Evolutionary conservation across 2,888 invertebrate genomes (phyloP).

Genomic region (Athalia circularis): DNA sequence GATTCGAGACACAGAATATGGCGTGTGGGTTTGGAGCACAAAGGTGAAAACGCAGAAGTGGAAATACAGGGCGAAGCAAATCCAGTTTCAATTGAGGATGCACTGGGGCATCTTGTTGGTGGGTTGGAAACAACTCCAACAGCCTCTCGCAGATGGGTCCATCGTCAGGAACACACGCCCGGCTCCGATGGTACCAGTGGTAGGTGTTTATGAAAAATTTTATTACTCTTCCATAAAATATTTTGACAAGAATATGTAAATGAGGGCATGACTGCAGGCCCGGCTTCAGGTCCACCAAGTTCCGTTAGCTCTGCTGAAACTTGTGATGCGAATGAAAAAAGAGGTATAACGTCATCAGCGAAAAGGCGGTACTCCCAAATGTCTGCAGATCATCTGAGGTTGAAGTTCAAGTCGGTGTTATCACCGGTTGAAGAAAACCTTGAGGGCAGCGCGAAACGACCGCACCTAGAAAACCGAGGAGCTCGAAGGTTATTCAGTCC

Average conservation of each 20-base stretch:
- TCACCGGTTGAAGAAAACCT: slow-evolving; percentile 69
- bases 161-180: slow-evolving; percentile 61
- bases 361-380: slow-evolving; percentile 65
- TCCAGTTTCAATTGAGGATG: slow-evolving; percentile 62
- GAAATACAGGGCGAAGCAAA: slow-evolving; percentile 76
- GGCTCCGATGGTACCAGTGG: slow-evolving; percentile 58
- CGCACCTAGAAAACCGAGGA: slow-evolving; percentile 71
- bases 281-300: slow-evolving; percentile 29
- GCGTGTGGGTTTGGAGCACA: slow-evolving; percentile 79
- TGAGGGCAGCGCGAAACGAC: slow-evolving; percentile 71
- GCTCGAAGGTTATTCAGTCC: slow-evolving; percentile 76
- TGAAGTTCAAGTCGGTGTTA: slow-evolving; percentile 63
- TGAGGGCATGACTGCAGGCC: slow-evolving; percentile 12
- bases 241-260: neutral
- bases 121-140: slow-evolving; percentile 66
- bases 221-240: neutral
- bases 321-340: slow-evolving; percentile 12
- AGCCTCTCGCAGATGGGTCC: slow-evolving; percentile 55
- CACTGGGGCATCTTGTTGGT: slow-evolving; percentile 52
- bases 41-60: slow-evolving; percentile 66
- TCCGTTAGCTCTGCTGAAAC: slow-evolving; percentile 16
- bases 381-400: slow-evolving; percentile 53
- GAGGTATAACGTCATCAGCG: slow-evolving; percentile 43
- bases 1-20: slow-evolving; percentile 88
- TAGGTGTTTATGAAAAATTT: slow-evolving; percentile 42